Conservation (phyloP, 2,888 invertebrate genomes). For the Parthenolecanium corni region DNA sequence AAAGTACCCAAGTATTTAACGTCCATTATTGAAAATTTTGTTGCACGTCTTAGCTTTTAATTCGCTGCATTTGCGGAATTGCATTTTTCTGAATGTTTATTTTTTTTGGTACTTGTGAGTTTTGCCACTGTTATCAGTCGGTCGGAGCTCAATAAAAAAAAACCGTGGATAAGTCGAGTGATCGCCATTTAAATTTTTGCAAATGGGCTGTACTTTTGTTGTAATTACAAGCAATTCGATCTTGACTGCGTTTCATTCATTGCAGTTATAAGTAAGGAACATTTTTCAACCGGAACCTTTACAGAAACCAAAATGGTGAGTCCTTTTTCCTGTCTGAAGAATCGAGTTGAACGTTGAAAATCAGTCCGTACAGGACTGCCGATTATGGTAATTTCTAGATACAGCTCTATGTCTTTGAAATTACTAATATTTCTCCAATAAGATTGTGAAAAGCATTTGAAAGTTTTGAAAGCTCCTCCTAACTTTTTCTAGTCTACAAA, state of each 20-base stretch:
- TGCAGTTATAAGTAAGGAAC: neutral
- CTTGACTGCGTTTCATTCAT: slow-evolving; percentile 1
- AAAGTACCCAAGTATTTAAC: neutral
- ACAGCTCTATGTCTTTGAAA: no score
- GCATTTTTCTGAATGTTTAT: slow-evolving; percentile 22
- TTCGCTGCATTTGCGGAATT: slow-evolving; percentile 20
- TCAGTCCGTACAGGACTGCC: slow-evolving; percentile 16
- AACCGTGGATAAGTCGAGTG: slow-evolving; percentile 27
- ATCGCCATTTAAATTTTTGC: slow-evolving; percentile 27
- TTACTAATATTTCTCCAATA: no score
- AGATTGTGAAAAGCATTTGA: no score
- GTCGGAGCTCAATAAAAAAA: slow-evolving; percentile 24
- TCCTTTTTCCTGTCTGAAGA: neutral
- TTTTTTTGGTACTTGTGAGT: slow-evolving; percentile 26
- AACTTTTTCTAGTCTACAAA: no score
- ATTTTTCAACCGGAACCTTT: neutral
- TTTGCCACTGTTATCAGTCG: slow-evolving; percentile 29
- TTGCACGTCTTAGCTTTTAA: neutral
- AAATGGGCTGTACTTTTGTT: slow-evolving; percentile 25
- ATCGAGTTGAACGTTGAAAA: slow-evolving; percentile 6
- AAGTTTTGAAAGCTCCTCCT: no score
- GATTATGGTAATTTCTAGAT: slow-evolving; percentile 16
- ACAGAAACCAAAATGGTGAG: slow-evolving; percentile 28
- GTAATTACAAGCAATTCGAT: slow-evolving; percentile 1
- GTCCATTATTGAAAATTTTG: neutral